A percentile compares a stretch with the other conserved stretches of the same genome.
These are phyloP conservation scores for Drosophila pachea DNA, from an alignment of 1,140 invertebrate species.

Conservation along the genomic window DNA sequence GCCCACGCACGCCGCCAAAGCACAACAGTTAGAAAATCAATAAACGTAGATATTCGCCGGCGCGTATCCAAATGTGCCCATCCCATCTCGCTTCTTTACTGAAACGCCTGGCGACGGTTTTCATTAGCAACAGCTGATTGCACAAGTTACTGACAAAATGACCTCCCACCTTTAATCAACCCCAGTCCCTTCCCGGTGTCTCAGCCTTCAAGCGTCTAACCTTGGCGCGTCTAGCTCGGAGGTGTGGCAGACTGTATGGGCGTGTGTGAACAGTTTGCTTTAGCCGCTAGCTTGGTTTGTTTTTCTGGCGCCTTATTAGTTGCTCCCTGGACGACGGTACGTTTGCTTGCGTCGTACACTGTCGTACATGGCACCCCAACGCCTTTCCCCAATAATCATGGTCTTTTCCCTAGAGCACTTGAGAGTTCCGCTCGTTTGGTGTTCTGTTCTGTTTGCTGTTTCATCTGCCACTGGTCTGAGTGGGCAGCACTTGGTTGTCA, in stretches of 20 bases:
- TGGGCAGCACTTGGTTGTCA: constrained; percentile 26
- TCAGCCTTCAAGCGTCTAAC: constrained; percentile 47
- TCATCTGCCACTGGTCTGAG: constrained; percentile 1
- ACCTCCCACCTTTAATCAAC: constrained; percentile 36
- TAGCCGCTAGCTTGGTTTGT: constrained; percentile 20
- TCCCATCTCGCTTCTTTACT: constrained; percentile 19
- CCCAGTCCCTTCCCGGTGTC: constrained; percentile 4
- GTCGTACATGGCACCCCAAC: constrained; percentile 15
- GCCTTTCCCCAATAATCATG: background rate
- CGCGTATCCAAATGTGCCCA: background rate
- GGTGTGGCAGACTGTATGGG: constrained; percentile 18
- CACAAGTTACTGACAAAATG: constrained; percentile 59
- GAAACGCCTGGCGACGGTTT: constrained; percentile 49
- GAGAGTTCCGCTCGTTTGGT: constrained; percentile 10
- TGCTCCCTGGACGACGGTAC: constrained; percentile 38
- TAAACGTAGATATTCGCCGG: constrained; percentile 57
- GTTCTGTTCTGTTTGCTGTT: constrained; percentile 4
- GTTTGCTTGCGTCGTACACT: constrained; percentile 37
- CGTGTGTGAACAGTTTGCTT: constrained; percentile 23
- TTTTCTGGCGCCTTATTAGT: constrained; percentile 63
- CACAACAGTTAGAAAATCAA: constrained; percentile 58
- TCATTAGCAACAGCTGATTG: constrained; percentile 76
- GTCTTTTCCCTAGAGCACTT: background rate
- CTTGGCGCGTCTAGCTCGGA: constrained; percentile 55
- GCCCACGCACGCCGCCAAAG: background rate